Conservation (phyloP, 2,888 invertebrate species). For the Ochropacha duplaris region DNA sequence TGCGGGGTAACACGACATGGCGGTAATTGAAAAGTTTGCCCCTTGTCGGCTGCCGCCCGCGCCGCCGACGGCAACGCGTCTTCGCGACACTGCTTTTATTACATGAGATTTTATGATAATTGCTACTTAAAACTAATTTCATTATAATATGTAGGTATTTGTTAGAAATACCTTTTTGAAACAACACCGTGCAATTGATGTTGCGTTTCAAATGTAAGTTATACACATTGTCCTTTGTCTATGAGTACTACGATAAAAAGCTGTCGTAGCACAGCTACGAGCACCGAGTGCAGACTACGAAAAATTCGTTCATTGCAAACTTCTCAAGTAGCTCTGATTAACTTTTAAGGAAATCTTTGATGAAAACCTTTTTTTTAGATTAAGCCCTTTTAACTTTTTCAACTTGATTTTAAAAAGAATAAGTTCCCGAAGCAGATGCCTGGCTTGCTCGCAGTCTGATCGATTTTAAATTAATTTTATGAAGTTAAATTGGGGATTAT, state of each 20-base stretch:
- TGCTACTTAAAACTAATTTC: slow-evolving; percentile 25
- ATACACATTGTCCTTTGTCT: no score
- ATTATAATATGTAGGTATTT: no score
- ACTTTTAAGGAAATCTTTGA: slow-evolving; percentile 38
- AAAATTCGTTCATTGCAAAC: background rate
- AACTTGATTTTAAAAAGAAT: slow-evolving; percentile 52
- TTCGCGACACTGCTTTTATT: slow-evolving; percentile 51
- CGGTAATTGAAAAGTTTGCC: slow-evolving; percentile 84
- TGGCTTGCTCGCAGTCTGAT: slow-evolving; percentile 68
- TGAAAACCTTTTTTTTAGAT: slow-evolving; percentile 51
- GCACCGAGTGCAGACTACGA: background rate
- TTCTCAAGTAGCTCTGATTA: slow-evolving; percentile 41
- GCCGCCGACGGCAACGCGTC: slow-evolving; percentile 55
- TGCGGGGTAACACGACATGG: slow-evolving; percentile 82
- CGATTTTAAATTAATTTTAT: slow-evolving; percentile 79
- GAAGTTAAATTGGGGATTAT: slow-evolving; percentile 81
- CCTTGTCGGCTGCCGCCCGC: slow-evolving; percentile 69
- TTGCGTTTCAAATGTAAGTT: background rate
- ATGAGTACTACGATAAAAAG: background rate
- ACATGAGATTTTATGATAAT: slow-evolving; percentile 45
- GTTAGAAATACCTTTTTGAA: background rate
- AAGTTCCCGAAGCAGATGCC: slow-evolving; percentile 49
- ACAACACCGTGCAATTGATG: background rate
- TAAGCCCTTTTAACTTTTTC: slow-evolving; percentile 65
- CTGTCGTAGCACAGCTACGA: background rate